Evolutionary conservation across 2,888 invertebrate genomes (phyloP).

Genomic region (Melanchra persicariae): DNA sequence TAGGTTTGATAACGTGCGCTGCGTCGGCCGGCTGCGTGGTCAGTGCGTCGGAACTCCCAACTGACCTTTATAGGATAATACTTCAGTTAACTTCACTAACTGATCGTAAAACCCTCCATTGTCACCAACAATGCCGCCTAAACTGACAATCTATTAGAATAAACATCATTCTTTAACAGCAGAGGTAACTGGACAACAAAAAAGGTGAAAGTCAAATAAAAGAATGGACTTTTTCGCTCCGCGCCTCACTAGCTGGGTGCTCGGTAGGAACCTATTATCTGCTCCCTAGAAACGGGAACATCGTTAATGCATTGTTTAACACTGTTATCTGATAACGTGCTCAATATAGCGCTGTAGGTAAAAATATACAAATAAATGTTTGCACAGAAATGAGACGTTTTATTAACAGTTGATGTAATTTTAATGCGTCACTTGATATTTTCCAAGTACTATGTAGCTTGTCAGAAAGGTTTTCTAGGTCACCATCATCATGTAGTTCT

Average conservation of each 20-base stretch:
- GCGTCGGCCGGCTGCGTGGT: slow-evolving; percentile 64
- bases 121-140: slow-evolving; percentile 14
- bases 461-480: slow-evolving; percentile 11
- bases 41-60: slow-evolving; percentile 71
- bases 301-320: slow-evolving; percentile 45
- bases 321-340: slow-evolving; percentile 49
- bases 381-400: slow-evolving; percentile 17
- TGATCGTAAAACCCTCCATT: slow-evolving; percentile 34
- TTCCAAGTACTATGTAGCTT: slow-evolving; percentile 20
- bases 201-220: slow-evolving; percentile 46
- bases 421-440: slow-evolving; percentile 24
- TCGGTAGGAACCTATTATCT: not conserved
- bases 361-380: slow-evolving; percentile 38
- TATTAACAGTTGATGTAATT: slow-evolving; percentile 23
- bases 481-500: slow-evolving; percentile 16
- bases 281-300: slow-evolving; percentile 44
- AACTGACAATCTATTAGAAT: slow-evolving; percentile 1
- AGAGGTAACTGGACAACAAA: slow-evolving; percentile 11
- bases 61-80: slow-evolving; percentile 79
- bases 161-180: not conserved
- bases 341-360: slow-evolving; percentile 38
- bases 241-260: slow-evolving; percentile 20
- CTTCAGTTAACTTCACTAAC: slow-evolving; percentile 43
- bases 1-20: slow-evolving; percentile 72
- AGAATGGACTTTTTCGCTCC: slow-evolving; percentile 35